Conservation (phyloP, 2,797 vertebrate genomes). For the Pelodytes ibericus region DNA sequence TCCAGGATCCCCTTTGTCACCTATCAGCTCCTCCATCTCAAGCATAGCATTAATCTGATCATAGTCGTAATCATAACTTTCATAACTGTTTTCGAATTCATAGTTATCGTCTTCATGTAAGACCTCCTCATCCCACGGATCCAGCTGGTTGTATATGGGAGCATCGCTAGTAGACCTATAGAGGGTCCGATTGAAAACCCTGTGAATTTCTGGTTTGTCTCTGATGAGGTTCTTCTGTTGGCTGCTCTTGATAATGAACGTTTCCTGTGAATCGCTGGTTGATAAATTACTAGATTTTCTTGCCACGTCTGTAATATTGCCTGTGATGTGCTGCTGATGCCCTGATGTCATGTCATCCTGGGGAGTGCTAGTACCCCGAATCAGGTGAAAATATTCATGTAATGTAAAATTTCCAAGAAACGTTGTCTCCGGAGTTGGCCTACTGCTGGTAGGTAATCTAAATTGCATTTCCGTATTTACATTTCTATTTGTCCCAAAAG, state of each 20-base stretch:
- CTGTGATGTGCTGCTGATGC: slow-evolving; percentile 49
- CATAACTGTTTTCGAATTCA: slow-evolving; percentile 72
- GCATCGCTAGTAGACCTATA: slow-evolving; percentile 67
- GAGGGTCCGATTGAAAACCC: slow-evolving; percentile 75
- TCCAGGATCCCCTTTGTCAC: slow-evolving; percentile 94
- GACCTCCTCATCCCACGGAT: slow-evolving; percentile 69
- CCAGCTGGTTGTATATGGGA: slow-evolving; percentile 69
- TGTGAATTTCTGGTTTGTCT: slow-evolving; percentile 69
- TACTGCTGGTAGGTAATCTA: slow-evolving; percentile 50
- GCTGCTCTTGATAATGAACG: slow-evolving; percentile 50
- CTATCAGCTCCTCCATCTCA: slow-evolving; percentile 80
- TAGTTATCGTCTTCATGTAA: slow-evolving; percentile 61
- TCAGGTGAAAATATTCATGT: too few species aligned
- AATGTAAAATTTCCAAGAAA: too few species aligned
- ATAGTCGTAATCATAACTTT: slow-evolving; percentile 85
- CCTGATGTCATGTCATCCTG: slow-evolving; percentile 11
- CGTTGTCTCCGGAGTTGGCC: slow-evolving; percentile 28
- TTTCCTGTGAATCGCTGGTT: slow-evolving; percentile 59
- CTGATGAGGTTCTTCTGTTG: slow-evolving; percentile 62
- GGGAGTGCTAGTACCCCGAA: too few species aligned
- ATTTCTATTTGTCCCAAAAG: slow-evolving; percentile 3
- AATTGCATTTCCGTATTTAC: slow-evolving; percentile 46
- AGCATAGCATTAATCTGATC: slow-evolving; percentile 84
- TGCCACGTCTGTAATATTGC: slow-evolving; percentile 68
- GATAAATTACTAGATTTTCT: slow-evolving; percentile 58